These are phyloP conservation scores for Tamias sibiricus DNA, from an alignment of 2,113 vertebrate species.

Conservation along the genomic window DNA sequence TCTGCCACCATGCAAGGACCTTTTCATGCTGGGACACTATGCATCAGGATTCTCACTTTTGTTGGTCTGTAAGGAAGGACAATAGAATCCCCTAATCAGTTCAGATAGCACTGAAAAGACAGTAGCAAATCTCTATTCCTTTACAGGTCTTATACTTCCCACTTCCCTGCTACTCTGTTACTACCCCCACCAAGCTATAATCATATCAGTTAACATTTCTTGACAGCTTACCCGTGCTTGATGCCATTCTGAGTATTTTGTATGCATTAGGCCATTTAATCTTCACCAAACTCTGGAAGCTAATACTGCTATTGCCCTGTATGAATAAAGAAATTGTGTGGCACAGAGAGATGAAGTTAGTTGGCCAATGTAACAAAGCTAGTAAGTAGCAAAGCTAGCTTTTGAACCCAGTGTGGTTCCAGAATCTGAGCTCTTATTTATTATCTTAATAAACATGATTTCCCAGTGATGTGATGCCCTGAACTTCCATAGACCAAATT, in stretches of 20 bases:
- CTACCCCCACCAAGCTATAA: neutral
- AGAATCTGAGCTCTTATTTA: constrained; percentile 14
- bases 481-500: constrained; percentile 8
- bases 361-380: constrained; percentile 38
- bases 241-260: constrained; percentile 27
- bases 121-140: neutral
- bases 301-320: neutral
- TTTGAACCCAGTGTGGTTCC: neutral
- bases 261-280: constrained; percentile 37
- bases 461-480: neutral
- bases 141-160: neutral
- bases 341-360: neutral
- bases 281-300: neutral
- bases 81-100: neutral
- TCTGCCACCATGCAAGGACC: constrained; percentile 50
- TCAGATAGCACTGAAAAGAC: neutral
- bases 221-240: neutral
- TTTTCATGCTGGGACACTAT: neutral
- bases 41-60: neutral
- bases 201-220: neutral
- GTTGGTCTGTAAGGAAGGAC: neutral
- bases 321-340: constrained; percentile 25
- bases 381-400: neutral
- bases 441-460: constrained; percentile 29
- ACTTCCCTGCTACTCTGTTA: neutral